Conservation (phyloP, 2,113 vertebrate genomes). For the Todiramphus saurophagus region DNA sequence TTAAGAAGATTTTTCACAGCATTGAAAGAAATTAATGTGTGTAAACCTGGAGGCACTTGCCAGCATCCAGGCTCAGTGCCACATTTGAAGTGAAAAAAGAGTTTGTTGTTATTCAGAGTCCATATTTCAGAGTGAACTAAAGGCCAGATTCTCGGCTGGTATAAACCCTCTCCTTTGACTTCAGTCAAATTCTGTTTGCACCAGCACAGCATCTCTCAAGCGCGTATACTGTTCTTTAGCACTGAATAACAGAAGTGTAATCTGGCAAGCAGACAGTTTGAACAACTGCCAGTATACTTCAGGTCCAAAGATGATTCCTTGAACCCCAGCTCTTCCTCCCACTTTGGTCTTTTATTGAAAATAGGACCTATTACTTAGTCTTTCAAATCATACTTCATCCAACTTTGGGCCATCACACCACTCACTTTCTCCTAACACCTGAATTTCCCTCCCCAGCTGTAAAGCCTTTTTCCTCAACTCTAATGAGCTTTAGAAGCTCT, state of each 20-base stretch:
- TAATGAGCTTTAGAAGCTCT: not conserved
- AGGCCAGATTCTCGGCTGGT: not conserved
- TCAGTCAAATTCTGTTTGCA: not conserved
- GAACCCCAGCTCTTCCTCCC: not conserved
- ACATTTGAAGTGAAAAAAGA: not conserved
- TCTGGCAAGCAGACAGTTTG: constrained; percentile 4
- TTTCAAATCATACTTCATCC: not conserved
- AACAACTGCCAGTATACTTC: not conserved
- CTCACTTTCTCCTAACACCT: not conserved
- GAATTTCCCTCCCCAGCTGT: not conserved
- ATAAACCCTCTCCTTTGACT: not conserved
- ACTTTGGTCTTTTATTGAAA: constrained; percentile 25
- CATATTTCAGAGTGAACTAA: not conserved
- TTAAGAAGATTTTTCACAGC: not conserved
- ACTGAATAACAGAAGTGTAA: constrained; percentile 12
- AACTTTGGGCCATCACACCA: not conserved
- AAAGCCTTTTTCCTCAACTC: not conserved
- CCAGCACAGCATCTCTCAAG: not conserved
- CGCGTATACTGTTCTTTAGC: not conserved
- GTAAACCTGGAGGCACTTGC: not conserved
- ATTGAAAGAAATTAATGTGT: not conserved
- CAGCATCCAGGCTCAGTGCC: not conserved
- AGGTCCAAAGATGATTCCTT: constrained; percentile 31
- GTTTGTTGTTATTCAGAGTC: not conserved
- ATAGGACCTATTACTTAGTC: not conserved